Conservation (phyloP, 1,140 invertebrate genomes). For the Heliconius eleuchia region DNA sequence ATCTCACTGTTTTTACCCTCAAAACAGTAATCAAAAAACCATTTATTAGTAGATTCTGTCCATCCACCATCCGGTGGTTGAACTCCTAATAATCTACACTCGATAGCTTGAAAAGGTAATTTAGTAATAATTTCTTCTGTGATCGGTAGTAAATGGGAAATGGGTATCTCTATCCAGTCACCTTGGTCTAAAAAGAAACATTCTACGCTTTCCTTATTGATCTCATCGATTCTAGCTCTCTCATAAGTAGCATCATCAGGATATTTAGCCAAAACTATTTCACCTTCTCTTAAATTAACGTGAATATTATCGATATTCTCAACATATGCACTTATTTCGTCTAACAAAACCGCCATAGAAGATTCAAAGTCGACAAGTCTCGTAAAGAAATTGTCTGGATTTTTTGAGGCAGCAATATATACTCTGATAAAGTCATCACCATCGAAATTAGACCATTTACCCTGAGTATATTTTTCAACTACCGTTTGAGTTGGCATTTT, state of each 20-base stretch:
- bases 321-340: slow-evolving; percentile 66
- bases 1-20: slow-evolving; percentile 45
- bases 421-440: slow-evolving; percentile 51
- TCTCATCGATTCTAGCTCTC: slow-evolving; percentile 63
- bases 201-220: slow-evolving; percentile 51
- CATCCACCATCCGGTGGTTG: slow-evolving; percentile 57
- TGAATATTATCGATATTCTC: slow-evolving; percentile 36
- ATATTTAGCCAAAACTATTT: slow-evolving; percentile 71
- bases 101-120: slow-evolving; percentile 77
- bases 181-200: slow-evolving; percentile 79
- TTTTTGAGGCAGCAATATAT: slow-evolving; percentile 56
- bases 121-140: slow-evolving; percentile 58
- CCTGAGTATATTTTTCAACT: slow-evolving; percentile 27
- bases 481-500: not conserved
- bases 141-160: slow-evolving; percentile 56
- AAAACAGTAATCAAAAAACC: slow-evolving; percentile 62
- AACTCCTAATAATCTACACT: slow-evolving; percentile 71
- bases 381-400: slow-evolving; percentile 62
- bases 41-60: slow-evolving; percentile 66
- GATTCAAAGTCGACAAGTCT: slow-evolving; percentile 60
- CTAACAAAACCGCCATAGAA: slow-evolving; percentile 53
- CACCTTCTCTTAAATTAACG: slow-evolving; percentile 46
- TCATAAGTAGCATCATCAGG: slow-evolving; percentile 64
- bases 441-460: slow-evolving; percentile 72
- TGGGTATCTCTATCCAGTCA: slow-evolving; percentile 55